Evolutionary conservation across 1,140 invertebrate species (phyloP).

Genomic region (Formica exsecta): DNA sequence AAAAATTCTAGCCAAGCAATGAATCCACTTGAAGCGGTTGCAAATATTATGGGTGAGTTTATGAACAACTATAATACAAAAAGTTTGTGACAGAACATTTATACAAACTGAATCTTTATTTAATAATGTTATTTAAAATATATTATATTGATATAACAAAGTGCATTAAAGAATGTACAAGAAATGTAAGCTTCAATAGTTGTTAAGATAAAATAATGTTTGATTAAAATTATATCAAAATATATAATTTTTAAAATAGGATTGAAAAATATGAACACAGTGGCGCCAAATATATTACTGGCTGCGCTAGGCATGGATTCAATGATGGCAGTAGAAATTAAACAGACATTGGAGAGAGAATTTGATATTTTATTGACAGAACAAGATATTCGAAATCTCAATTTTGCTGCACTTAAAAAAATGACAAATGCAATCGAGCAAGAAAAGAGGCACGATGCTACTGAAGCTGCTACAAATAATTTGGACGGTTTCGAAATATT

Average conservation of each 20-base stretch:
- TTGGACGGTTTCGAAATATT: conserved; percentile 79
- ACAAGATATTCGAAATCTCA: conserved; percentile 90
- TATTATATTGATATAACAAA: too few species aligned
- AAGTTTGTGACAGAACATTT: too few species aligned
- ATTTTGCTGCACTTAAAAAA: conserved; percentile 87
- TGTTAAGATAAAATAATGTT: background rate
- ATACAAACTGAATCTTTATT: too few species aligned
- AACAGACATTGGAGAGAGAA: conserved; percentile 91
- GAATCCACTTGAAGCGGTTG: conserved; percentile 82
- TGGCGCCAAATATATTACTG: conserved; percentile 89
- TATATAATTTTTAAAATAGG: conserved; percentile 70
- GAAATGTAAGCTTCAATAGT: too few species aligned
- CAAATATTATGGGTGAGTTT: background rate
- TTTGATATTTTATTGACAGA: conserved; percentile 90
- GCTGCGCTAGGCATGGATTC: conserved; percentile 94
- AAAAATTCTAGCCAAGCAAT: conserved; percentile 71
- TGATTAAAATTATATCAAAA: background rate
- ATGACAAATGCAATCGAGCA: conserved; percentile 75
- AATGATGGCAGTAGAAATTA: conserved; percentile 93
- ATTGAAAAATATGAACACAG: conserved; percentile 86
- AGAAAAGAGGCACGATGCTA: conserved; percentile 31
- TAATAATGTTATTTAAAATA: too few species aligned
- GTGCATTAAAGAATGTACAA: too few species aligned
- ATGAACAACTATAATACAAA: background rate
- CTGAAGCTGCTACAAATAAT: background rate